phyloP scores from a whole-genome alignment of 2,797 vertebrate species.

The Holocentrus rufus region DNA sequence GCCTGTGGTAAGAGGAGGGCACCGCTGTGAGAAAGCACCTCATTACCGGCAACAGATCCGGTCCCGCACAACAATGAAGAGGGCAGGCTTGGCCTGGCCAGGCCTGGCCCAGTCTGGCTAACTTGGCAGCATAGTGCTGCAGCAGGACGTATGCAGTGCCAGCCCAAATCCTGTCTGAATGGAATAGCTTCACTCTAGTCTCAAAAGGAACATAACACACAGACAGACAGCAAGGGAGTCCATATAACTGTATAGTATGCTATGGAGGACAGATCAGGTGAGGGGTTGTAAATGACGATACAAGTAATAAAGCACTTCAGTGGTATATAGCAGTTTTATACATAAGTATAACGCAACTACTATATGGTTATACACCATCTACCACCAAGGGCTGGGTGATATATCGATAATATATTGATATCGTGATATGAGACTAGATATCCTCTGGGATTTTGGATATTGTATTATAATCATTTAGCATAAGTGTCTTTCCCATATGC shows the following conservation, averaged over 20 bases:
- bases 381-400: background rate
- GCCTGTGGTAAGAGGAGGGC: conserved; percentile 38
- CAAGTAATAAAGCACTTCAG: too few relatives aligned
- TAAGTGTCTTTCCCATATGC: too few relatives aligned
- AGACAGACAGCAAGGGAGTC: background rate
- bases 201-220: conserved; percentile 1
- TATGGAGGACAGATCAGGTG: background rate
- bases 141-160: conserved; percentile 25
- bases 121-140: conserved; percentile 29
- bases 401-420: too few relatives aligned
- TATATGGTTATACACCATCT: background rate
- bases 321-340: too few relatives aligned
- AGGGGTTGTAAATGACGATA: background rate
- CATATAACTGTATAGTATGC: background rate
- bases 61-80: conserved; percentile 20
- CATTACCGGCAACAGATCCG: conserved; percentile 37
- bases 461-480: too few relatives aligned
- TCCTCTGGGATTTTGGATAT: too few relatives aligned
- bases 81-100: conserved; percentile 1
- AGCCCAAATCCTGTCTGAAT: conserved; percentile 23
- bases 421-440: too few relatives aligned
- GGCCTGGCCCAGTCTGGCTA: conserved; percentile 6
- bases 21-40: conserved; percentile 36
- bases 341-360: too few relatives aligned
- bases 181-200: background rate